A percentile compares a stretch with the other conserved stretches of the same genome.
phyloP scores from a whole-genome alignment of 2,797 vertebrate species.

The Atherinosoma microstoma region DNA sequence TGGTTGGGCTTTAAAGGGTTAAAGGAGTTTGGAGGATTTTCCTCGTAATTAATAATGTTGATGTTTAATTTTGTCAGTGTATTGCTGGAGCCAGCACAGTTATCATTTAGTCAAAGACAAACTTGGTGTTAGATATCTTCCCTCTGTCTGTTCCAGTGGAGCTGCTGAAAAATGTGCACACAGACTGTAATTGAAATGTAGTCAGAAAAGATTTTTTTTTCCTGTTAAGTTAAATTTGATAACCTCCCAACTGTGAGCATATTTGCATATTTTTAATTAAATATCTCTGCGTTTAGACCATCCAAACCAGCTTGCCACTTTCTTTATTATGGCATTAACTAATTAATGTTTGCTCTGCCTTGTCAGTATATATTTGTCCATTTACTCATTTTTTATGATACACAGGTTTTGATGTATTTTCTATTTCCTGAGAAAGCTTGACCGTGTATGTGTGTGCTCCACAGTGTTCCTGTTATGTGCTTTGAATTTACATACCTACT shows the following conservation, averaged over 20 bases:
- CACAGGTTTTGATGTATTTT: constrained; percentile 33
- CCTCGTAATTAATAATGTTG: constrained; percentile 60
- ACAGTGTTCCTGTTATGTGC: constrained; percentile 37
- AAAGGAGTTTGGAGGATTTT: constrained; percentile 23
- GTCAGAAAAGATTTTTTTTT: constrained; percentile 69
- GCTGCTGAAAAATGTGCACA: constrained; percentile 50
- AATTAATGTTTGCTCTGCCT: constrained; percentile 74
- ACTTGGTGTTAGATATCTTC: constrained; percentile 33
- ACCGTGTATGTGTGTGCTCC: constrained; percentile 11
- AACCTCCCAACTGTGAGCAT: constrained; percentile 67
- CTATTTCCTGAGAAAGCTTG: constrained; percentile 18
- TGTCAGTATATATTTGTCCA: constrained; percentile 66
- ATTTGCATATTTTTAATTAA: constrained; percentile 88
- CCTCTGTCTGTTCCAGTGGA: constrained; percentile 31
- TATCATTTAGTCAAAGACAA: constrained; percentile 46
- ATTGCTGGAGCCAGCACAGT: constrained; percentile 42
- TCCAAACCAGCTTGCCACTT: constrained; percentile 76
- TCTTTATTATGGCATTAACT: constrained; percentile 67
- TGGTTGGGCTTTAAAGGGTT: too few relatives aligned
- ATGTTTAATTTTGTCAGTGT: constrained; percentile 45
- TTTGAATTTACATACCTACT: constrained; percentile 58
- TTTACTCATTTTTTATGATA: constrained; percentile 70
- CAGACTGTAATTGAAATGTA: constrained; percentile 75
- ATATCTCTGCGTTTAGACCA: constrained; percentile 66
- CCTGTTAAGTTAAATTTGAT: constrained; percentile 76